phyloP scores from a whole-genome alignment of 2,113 vertebrate species.

The Carassius gibelio region DNA sequence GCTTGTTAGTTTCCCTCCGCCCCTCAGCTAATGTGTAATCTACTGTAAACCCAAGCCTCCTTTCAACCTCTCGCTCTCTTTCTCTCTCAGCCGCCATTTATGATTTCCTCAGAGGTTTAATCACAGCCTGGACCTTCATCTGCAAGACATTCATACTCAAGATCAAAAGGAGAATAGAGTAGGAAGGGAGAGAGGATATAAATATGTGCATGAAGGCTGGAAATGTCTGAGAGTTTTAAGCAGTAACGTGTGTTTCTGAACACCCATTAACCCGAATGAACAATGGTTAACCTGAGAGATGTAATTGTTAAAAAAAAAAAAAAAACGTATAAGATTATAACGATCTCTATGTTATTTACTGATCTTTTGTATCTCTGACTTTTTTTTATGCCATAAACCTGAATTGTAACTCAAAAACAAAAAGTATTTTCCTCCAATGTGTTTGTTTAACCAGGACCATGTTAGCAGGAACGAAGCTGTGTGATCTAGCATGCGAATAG shows the following conservation, averaged over 20 bases:
- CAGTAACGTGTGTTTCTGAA: neutral
- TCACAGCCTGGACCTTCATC: constrained; percentile 51
- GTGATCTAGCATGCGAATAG: constrained; percentile 16
- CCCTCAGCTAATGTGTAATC: constrained; percentile 55
- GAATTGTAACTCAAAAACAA: neutral
- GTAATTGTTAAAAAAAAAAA: constrained; percentile 52
- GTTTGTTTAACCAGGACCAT: constrained; percentile 16
- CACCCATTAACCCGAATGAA: neutral
- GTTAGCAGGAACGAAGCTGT: constrained; percentile 5
- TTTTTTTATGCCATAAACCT: neutral
- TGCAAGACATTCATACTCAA: constrained; percentile 38
- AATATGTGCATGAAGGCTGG: neutral
- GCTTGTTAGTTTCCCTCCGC: constrained; percentile 38
- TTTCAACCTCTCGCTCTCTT: constrained; percentile 17
- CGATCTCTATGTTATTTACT: constrained; percentile 7
- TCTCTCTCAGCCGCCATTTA: constrained; percentile 37
- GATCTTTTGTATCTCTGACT: neutral
- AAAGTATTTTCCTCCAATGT: neutral
- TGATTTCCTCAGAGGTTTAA: constrained; percentile 54
- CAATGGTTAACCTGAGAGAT: constrained; percentile 52
- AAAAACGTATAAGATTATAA: constrained; percentile 25
- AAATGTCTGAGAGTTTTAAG: neutral
- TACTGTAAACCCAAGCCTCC: constrained; percentile 49
- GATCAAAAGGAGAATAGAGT: constrained; percentile 39
- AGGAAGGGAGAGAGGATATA: neutral